Evolutionary conservation across 2,888 invertebrate species (phyloP), one percentile per base, ranked within the genome.

Genomic region (Scrobipalpa atriplicella): DNA sequence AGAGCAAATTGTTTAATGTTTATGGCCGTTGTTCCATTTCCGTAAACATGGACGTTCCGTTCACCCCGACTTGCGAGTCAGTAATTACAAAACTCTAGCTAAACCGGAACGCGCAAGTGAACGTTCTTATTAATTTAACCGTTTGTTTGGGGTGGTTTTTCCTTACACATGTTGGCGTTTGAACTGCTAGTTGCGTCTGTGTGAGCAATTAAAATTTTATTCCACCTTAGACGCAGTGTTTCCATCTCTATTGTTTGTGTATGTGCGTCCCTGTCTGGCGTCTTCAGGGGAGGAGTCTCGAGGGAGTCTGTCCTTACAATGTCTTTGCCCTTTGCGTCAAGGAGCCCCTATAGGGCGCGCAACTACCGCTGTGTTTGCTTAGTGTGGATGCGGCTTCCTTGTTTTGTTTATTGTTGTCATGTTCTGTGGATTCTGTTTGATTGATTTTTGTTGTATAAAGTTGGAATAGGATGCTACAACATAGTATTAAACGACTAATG

Each of bases 281-380:
- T 92, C 92, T 92, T 92, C 89, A 86, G 92, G 90, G 90, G 90
- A 87, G 92, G 92, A 86, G 90, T 90, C 94, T 93, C 94, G 73
- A 78, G 94, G 94, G 94, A 94, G 94, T 94, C 94, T 94, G 94
- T 94, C 93, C 94, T 94, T 94, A 93, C 93, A 93, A 93, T 93
- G 92, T 93, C 92, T 91, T 92, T 93, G 93, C 92, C 93, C 93
- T 93, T 92, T 89, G 90, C 90, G 90, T 87, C 89, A 86, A 87
- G 87, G 82, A 89, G 87, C 82, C 83, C 80, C 87, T 85, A 80
- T 87, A 91, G 90, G 90, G 90, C 85, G 91, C 88, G 80, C 81
- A 84, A 82, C 83, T 29, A 71, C 78, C 75, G 78, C 75, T 76
- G 71, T 75, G 84, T 79, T 80, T 76, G 77, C 78, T 76, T 83